Evolutionary conservation across 1,140 invertebrate species (phyloP), one percentile per base, ranked within the genome.

Genomic region (Drosophila miranda): DNA sequence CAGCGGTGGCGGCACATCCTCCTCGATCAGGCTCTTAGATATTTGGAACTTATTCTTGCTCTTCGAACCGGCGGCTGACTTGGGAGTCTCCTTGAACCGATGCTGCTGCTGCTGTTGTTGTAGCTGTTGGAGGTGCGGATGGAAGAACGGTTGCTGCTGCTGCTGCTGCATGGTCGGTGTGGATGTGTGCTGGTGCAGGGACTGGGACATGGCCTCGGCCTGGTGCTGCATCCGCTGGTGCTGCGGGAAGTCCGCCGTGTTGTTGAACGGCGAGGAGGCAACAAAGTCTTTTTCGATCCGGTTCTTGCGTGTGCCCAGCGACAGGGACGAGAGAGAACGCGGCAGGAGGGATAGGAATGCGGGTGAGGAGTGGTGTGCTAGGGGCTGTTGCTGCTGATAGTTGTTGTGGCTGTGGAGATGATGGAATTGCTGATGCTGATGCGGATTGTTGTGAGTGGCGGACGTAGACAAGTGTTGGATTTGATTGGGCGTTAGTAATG

Each of bases 311-410:
- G 78, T 88, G 26, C 90, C 90, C 73, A 91, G 64, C 72, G 89
- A 91, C 21, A 91, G 50, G 76, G 92, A 93, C 90, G 92, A 92
- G 53, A 93, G 90, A 59, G 93, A 93, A 67, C 93, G 90, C 55
- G 93, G 93, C 55, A 93, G 83, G 4, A 92, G 91, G 76, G 92
- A 92, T 6, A 94, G 91, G 69, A 91, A 91, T 70, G 90, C 90
- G 53, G 89, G 90, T 71, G 84, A 90, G 48, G 81, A 76, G 57
- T 81, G 76, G 62, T 64, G 56, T 42, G 78, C 55, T 81, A 46
- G 76, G 68, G 71, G 74, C 67, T 77, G 78, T 63, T 75, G 83
- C 49, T 79, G 76, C 14, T 51, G 74, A 61, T 79, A 77, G 53
- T 84, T 83, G 71, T 74, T 82, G 73, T 50, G 46, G 71, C 50